Evolutionary conservation across 2,113 vertebrate species (phyloP), one percentile per base, ranked within the genome.

Genomic region (Heteronetta atricapilla): DNA sequence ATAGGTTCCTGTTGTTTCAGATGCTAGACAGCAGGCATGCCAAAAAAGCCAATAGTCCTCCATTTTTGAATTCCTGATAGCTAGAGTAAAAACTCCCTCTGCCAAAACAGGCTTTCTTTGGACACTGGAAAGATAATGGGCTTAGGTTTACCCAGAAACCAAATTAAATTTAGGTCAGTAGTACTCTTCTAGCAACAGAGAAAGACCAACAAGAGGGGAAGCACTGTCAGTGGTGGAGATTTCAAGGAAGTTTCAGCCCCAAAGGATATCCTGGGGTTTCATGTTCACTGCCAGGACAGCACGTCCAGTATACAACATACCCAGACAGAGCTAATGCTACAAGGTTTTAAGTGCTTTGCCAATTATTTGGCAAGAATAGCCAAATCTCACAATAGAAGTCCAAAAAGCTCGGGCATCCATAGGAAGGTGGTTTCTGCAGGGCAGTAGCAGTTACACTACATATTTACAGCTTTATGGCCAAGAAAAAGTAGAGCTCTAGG

Each of bases 21-120:
- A 88, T 77, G 48, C 72, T 63, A 91, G 60, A 93, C 79, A 88
- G 73, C 73, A 78, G 46, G 16, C 69, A 13, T 53, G 83, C 86
- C 84, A 92, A 87, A 85, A 92, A 59, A 86, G 34, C 88, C 86
- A 59, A 5, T 29, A 44, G 6, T 90, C 48, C 73, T 90, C 73
- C 64, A 59, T 29, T 73, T 68, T 62, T 90, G 79, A 82, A 81
- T 88, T 96, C 73, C 86, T 84, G 56, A 72, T 0, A 55, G 80
- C 42, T 66, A 22, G 44, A 86, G 28, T 11, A 79, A 93, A 55
- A 93, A 66, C 34, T 76, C 16, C 5, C 26, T 68, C 88, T 64
- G 88, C 69, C 69, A 82, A 86, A 18, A 84, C 2, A 72, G 26
- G 69, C 36, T 82, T 76, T 79, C 63, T 86, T 75, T 52, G 62